Conservation (phyloP, 2,113 vertebrate genomes). For the Salminus brasiliensis region DNA sequence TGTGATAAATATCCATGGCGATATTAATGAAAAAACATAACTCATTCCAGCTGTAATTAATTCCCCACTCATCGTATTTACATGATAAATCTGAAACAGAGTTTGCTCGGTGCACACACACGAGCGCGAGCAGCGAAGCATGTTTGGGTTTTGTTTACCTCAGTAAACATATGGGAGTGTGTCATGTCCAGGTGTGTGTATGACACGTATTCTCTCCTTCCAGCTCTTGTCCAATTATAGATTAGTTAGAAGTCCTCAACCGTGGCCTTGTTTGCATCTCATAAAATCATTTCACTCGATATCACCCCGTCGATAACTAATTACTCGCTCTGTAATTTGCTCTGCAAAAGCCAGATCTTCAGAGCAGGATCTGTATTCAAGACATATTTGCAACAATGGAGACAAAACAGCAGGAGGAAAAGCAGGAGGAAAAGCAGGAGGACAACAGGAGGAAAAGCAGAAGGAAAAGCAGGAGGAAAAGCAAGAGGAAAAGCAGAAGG, state of each 20-base stretch:
- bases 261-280: slow-evolving; percentile 42
- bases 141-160: slow-evolving; percentile 27
- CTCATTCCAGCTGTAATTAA: neutral
- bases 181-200: slow-evolving; percentile 35
- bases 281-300: slow-evolving; percentile 72
- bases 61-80: neutral
- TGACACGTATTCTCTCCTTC: slow-evolving; percentile 11
- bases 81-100: too few species aligned
- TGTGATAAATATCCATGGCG: neutral
- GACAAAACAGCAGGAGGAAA: slow-evolving; percentile 70
- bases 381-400: slow-evolving; percentile 63
- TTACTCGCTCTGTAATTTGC: slow-evolving; percentile 73
- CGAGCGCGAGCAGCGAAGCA: neutral
- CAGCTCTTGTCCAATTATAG: slow-evolving; percentile 40
- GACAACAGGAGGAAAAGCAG: neutral
- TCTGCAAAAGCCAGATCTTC: slow-evolving; percentile 67
- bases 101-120: neutral
- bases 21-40: slow-evolving; percentile 8
- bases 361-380: slow-evolving; percentile 67
- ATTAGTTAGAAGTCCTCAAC: slow-evolving; percentile 38
- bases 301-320: slow-evolving; percentile 78
- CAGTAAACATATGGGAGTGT: slow-evolving; percentile 36
- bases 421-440: slow-evolving; percentile 47
- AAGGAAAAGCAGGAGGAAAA: neutral
- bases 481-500: too few species aligned